phyloP scores from a whole-genome alignment of 1,140 invertebrate genomes.

The Penaeus vannamei region DNA sequence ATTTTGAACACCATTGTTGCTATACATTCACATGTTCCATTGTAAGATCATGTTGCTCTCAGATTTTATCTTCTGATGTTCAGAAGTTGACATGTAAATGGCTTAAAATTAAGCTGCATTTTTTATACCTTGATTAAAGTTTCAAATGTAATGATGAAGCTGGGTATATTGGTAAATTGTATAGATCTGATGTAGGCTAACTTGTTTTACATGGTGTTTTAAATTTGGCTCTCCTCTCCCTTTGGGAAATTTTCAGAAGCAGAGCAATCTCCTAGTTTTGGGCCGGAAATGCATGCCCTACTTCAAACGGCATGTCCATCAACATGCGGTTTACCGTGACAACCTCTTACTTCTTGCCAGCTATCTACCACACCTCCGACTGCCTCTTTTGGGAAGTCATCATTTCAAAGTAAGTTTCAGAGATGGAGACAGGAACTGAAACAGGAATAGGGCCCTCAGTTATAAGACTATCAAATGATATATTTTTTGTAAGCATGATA shows the following conservation, averaged over 20 bases:
- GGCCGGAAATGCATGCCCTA: conserved; percentile 48
- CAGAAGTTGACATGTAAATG: too few relatives aligned
- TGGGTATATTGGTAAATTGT: too few relatives aligned
- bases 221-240: too few relatives aligned
- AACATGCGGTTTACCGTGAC: conserved; percentile 29
- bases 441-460: neutral
- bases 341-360: conserved; percentile 26
- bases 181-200: too few relatives aligned
- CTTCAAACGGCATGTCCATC: conserved; percentile 23
- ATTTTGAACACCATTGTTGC: conserved; percentile 19
- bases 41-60: conserved; percentile 16
- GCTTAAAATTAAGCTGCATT: neutral
- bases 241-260: conserved; percentile 11
- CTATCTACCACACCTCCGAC: conserved; percentile 25
- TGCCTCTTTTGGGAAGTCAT: conserved; percentile 34
- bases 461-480: too few relatives aligned
- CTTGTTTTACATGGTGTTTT: too few relatives aligned
- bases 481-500: too few relatives aligned
- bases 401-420: conserved; percentile 30
- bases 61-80: too few relatives aligned
- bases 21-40: conserved; percentile 34
- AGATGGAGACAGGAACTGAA: neutral
- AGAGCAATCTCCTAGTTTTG: conserved; percentile 16
- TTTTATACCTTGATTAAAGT: neutral
- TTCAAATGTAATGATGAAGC: too few relatives aligned